Base-by-base conservation (phyloP, 2,888 invertebrate species). In the Agapetus fuscipes region DNA sequence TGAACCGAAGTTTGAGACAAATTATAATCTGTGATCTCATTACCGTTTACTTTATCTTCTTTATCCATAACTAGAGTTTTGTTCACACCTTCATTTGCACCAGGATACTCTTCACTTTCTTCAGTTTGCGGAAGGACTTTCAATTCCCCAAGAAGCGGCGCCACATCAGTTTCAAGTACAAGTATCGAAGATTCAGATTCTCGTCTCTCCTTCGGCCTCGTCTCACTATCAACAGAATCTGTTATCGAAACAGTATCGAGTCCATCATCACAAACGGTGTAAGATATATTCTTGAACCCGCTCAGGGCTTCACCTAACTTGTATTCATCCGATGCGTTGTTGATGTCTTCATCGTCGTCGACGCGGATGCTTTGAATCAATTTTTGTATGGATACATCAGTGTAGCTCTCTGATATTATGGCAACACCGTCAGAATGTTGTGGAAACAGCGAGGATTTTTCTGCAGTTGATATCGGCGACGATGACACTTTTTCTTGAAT, bases 161-260 rank as follows among this genome's bases (percentile, higher is more conserved):
- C 27, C 13, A 17, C 30, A 13, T 32, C 36, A 25, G 35, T 31
- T 17, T 34, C 30, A 12, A 43, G 25, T 11, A 43, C 39, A n/a
- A 39, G 35, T 24, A 43, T 39, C n/a, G 43, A 43, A 10, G 39
- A 29, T 17, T 26, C 43, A 3, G 43, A 43, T 24, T 35, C 39
- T 27, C 43, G 20, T 15, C 42, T 37, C 7, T 29, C 28, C 10
- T 42, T 34, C 12, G 27, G 20, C 4, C 5, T 20, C 9, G 4
- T 9, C 9, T 20, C 20, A 9, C 9, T 9, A 9, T 20, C 20
- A 4, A 20, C 9, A 4, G 9, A 9, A 20, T 20, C 20, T n/a
- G n/a, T n/a, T n/a, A n/a, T n/a, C n/a, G n/a, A n/a, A n/a, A n/a
- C n/a, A n/a, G n/a, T n/a, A n/a, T n/a, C n/a, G n/a, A n/a, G n/a